These are phyloP conservation scores for Leucoraja erinaceus DNA, from an alignment of 2,113 vertebrate genomes.

Conservation along the genomic window DNA sequence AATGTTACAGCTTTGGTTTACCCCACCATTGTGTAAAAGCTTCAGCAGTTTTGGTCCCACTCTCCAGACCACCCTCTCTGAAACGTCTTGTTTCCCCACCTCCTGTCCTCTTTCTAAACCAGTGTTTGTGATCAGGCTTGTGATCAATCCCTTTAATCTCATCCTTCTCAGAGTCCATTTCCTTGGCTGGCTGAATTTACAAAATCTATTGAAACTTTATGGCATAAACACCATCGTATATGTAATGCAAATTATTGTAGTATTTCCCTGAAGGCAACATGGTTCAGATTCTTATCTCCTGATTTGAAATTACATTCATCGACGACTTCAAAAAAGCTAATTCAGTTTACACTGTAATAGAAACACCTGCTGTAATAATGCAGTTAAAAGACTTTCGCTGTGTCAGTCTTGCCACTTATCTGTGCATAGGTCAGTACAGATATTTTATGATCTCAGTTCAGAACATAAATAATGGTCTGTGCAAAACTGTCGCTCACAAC, in stretches of 20 bases:
- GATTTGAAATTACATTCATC: not conserved
- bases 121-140: not conserved
- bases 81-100: not conserved
- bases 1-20: not conserved
- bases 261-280: not conserved
- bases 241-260: not conserved
- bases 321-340: not conserved
- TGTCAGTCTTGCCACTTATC: not conserved
- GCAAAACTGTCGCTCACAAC: not conserved
- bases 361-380: not conserved
- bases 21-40: not conserved
- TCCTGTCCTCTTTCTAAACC: not conserved
- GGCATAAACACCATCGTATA: not conserved
- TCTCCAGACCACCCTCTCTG: not conserved
- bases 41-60: not conserved
- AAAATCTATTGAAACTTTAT: not conserved
- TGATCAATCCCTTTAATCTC: not conserved
- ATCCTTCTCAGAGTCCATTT: not conserved
- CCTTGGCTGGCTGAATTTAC: not conserved
- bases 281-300: not conserved
- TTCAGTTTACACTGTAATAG: not conserved
- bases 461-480: not conserved
- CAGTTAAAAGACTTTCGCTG: not conserved
- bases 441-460: not conserved
- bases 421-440: not conserved